Evolutionary conservation across 2,113 vertebrate species (phyloP).

Genomic region (Catharus fuscescens): DNA sequence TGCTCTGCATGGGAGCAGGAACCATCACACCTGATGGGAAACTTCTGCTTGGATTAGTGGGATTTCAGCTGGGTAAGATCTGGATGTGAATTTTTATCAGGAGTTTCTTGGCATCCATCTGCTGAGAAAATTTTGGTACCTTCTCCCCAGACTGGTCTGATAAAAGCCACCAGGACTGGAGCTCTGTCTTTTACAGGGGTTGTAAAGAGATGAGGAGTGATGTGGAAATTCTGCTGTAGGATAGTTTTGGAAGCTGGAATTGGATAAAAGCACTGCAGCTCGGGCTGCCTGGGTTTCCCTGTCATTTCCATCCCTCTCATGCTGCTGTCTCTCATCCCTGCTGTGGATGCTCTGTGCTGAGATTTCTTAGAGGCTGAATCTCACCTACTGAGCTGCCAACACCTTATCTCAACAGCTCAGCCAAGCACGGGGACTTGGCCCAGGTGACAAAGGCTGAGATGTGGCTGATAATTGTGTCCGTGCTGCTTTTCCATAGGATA

Average conservation of each 20-base stretch:
- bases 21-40: not conserved
- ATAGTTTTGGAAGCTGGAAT: not conserved
- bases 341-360: not conserved
- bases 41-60: not conserved
- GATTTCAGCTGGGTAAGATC: not conserved
- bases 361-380: constrained; percentile 23
- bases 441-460: constrained; percentile 35
- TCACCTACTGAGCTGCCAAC: constrained; percentile 20
- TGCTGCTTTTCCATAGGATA: not conserved
- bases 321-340: not conserved
- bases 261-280: not conserved
- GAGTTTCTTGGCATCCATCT: not conserved
- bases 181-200: not conserved
- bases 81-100: not conserved
- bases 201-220: not conserved
- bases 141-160: not conserved
- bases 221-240: not conserved
- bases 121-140: not conserved
- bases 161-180: not conserved
- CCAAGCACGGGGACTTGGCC: not conserved
- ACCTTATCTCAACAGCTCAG: constrained; percentile 43
- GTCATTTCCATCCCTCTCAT: not conserved
- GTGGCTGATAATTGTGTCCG: not conserved
- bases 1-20: not conserved
- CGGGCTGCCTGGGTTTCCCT: not conserved